Percentiles rank a stretch among this genome's conserved stretches.
phyloP scores from a whole-genome alignment of 2,888 invertebrate species.

The Prosapia bicincta region DNA sequence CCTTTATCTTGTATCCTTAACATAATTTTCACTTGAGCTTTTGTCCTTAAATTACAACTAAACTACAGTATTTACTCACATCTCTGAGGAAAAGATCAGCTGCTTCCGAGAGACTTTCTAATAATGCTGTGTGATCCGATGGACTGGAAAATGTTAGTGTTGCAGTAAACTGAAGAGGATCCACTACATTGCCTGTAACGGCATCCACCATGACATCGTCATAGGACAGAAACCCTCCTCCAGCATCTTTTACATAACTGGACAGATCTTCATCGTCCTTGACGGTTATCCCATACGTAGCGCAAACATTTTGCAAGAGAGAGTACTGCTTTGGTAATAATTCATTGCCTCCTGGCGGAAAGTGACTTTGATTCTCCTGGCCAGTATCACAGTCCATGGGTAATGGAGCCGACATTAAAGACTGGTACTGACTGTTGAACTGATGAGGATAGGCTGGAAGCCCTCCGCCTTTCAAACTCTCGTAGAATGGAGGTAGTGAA shows the following conservation, averaged over 20 bases:
- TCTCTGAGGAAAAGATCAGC: constrained; percentile 70
- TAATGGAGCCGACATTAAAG: constrained; percentile 63
- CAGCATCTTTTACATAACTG: constrained; percentile 47
- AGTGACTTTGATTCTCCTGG: constrained; percentile 51
- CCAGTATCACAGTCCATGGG: constrained; percentile 75
- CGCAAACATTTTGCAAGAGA: constrained; percentile 68
- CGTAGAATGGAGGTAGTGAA: constrained; percentile 84
- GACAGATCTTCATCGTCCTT: constrained; percentile 62
- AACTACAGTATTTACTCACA: constrained; percentile 33
- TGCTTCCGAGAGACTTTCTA: constrained; percentile 75
- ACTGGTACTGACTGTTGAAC: constrained; percentile 56
- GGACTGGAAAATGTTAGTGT: constrained; percentile 75
- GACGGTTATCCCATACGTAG: constrained; percentile 70
- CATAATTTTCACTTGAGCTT: too few relatives aligned
- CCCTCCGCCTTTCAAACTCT: constrained; percentile 72
- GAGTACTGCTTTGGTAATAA: constrained; percentile 65
- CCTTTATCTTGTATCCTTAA: too few relatives aligned
- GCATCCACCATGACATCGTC: constrained; percentile 84
- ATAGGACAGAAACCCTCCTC: constrained; percentile 36
- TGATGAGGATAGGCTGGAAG: constrained; percentile 46
- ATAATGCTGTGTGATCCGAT: constrained; percentile 63
- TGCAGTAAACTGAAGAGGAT: constrained; percentile 78
- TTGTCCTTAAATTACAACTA: too few relatives aligned
- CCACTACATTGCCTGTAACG: constrained; percentile 69
- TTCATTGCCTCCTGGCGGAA: constrained; percentile 44